Percentiles rank a stretch among this genome's conserved stretches.
Conservation (phyloP, 2,797 vertebrate genomes). For the Sebastolobus alascanus region DNA sequence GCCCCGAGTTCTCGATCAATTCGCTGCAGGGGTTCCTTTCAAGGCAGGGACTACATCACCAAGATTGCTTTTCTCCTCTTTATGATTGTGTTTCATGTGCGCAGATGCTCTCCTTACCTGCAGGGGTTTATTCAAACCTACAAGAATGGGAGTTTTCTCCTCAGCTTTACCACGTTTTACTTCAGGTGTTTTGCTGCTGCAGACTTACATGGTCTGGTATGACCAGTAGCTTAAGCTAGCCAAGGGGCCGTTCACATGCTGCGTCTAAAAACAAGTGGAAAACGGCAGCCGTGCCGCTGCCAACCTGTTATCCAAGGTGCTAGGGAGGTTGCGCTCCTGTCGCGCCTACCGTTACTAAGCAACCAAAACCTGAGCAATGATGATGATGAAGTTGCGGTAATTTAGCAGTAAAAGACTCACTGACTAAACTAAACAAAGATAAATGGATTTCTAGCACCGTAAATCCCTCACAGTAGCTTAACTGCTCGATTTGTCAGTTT, state of each 20-base stretch:
- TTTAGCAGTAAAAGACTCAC: too few species aligned
- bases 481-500: too few species aligned
- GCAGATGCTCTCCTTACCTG: constrained; percentile 17
- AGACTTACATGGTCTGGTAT: background rate
- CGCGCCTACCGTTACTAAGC: too few species aligned
- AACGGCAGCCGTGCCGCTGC: too few species aligned
- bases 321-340: too few species aligned
- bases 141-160: background rate
- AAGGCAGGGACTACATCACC: constrained; percentile 26
- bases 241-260: too few species aligned
- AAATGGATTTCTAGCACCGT: too few species aligned
- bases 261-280: accelerated
- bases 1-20: constrained; percentile 7
- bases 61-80: constrained; percentile 24
- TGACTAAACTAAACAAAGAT: too few species aligned
- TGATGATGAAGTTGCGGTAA: too few species aligned
- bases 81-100: constrained; percentile 37
- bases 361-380: too few species aligned
- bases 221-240: background rate
- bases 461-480: too few species aligned
- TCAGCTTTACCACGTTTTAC: background rate
- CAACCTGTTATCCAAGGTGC: too few species aligned
- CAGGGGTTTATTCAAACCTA: constrained; percentile 21
- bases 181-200: background rate
- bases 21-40: constrained; percentile 24